Base-by-base conservation (phyloP, 2,888 invertebrate genomes). In the Eurois occulta region DNA sequence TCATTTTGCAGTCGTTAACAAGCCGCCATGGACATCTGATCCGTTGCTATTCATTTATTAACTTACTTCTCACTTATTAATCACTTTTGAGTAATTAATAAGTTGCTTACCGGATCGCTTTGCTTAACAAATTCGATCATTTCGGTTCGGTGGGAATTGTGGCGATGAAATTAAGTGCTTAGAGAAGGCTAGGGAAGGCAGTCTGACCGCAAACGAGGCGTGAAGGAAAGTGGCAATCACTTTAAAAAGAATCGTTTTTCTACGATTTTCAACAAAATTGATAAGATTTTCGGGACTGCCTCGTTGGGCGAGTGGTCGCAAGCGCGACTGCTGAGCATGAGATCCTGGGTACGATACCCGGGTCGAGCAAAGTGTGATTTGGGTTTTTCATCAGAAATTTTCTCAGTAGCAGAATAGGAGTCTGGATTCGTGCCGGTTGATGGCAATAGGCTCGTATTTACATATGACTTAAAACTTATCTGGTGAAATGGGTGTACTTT, bases 1-100 rank as follows among this genome's bases (percentile, higher is more conserved):
- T 95, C 94, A 94, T 92, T 91, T 90, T 81, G 81, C 75, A 92
- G 90, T 93, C 92, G 94, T 94, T 92, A 93, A 93, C 92, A 91
- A 91, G 90, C 86, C 91, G 88, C 86, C 86, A 85, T 81, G 91
- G 91, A 91, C 92, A 91, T 92, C 91, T 91, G 92, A 93, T 92
- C 90, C 90, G 80, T 69, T 83, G 80, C 80, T 79, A 73, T 85
- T 85, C 80, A 86, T 82, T 89, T 87, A 89, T 87, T 86, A 83
- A 88, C 81, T 82, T 60, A 64, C 58, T 71, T 28, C 76, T 69
- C 73, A 77, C 65, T 66, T 75, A 88, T 89, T 84, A 85, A 89
- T 89, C 86, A 85, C 81, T 80, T 83, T 70, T 69, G 52, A 72
- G 80, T 87, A 87, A 86, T 85, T 81, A 81, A 83, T 84, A 80